Evolutionary conservation across 1,140 invertebrate genomes (phyloP).

Genomic region (Copidosoma floridanum): DNA sequence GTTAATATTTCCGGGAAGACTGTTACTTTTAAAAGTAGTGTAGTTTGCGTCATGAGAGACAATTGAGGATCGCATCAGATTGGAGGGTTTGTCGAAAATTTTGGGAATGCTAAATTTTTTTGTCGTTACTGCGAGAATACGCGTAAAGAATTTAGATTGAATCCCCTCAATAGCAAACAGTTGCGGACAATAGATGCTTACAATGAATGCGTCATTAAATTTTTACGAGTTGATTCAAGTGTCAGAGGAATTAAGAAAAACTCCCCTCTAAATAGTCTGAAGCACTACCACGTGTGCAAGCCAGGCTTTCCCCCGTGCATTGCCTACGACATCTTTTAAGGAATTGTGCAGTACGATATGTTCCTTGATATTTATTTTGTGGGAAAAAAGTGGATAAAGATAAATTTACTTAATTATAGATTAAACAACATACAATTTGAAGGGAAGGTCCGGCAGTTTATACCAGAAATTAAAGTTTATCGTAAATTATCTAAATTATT

Average conservation of each 20-base stretch:
- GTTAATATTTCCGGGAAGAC: background rate
- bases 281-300: constrained; percentile 23
- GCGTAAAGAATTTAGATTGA: constrained; percentile 7
- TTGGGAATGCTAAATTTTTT: constrained; percentile 7
- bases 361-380: constrained; percentile 20
- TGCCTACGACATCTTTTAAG: constrained; percentile 21
- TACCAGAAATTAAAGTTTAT: background rate
- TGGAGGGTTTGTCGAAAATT: constrained; percentile 31
- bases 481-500: background rate
- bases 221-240: background rate
- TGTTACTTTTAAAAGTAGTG: constrained; percentile 23
- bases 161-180: constrained; percentile 1
- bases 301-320: constrained; percentile 23
- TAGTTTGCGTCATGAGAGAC: constrained; percentile 29
- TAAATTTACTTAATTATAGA: constrained; percentile 10
- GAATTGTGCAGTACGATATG: constrained; percentile 19
- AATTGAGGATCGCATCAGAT: constrained; percentile 31
- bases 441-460: background rate
- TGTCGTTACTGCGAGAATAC: constrained; percentile 21
- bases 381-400: constrained; percentile 5
- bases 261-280: constrained; percentile 19
- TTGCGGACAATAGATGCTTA: constrained; percentile 19
- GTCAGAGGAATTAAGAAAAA: constrained; percentile 9
- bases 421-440: background rate
- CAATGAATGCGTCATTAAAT: background rate